These are phyloP conservation scores for Bostrychus sinensis DNA, from an alignment of 2,113 vertebrate species.

Conservation along the genomic window DNA sequence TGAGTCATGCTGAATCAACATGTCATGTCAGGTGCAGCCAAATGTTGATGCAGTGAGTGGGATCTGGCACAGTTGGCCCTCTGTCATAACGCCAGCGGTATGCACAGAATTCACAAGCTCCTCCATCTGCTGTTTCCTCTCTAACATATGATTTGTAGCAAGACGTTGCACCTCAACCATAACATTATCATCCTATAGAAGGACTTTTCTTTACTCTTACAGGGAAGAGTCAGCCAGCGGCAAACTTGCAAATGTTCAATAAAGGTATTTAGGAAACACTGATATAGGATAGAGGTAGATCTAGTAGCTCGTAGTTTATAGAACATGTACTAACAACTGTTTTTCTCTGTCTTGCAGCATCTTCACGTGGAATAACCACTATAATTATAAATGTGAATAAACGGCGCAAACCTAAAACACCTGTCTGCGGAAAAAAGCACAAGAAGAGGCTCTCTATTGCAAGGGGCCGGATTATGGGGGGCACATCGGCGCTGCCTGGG, in stretches of 20 bases:
- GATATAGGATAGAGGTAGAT: neutral
- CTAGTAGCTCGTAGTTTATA: neutral
- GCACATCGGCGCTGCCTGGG: constrained; percentile 84
- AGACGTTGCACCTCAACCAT: neutral
- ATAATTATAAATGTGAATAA: neutral
- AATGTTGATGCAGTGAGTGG: constrained; percentile 43
- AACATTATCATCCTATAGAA: constrained; percentile 6
- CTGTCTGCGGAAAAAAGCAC: constrained; percentile 85
- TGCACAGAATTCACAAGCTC: constrained; percentile 29
- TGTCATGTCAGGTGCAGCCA: constrained; percentile 45
- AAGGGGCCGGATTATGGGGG: constrained; percentile 86
- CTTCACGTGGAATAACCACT: constrained; percentile 9
- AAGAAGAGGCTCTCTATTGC: constrained; percentile 79
- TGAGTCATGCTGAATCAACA: constrained; percentile 57
- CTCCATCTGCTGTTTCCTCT: constrained; percentile 25
- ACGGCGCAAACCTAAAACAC: constrained; percentile 7
- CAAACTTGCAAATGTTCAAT: constrained; percentile 15
- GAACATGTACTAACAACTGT: too few relatives aligned
- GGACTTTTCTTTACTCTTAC: constrained; percentile 7
- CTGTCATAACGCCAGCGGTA: constrained; percentile 34
- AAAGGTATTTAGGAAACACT: constrained; percentile 35
- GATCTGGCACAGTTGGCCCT: constrained; percentile 18
- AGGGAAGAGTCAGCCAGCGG: constrained; percentile 20
- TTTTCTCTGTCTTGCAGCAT: constrained; percentile 32
- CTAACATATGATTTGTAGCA: constrained; percentile 18